phyloP scores from a whole-genome alignment of 2,113 vertebrate species.

The Potamarius usumacintae region DNA sequence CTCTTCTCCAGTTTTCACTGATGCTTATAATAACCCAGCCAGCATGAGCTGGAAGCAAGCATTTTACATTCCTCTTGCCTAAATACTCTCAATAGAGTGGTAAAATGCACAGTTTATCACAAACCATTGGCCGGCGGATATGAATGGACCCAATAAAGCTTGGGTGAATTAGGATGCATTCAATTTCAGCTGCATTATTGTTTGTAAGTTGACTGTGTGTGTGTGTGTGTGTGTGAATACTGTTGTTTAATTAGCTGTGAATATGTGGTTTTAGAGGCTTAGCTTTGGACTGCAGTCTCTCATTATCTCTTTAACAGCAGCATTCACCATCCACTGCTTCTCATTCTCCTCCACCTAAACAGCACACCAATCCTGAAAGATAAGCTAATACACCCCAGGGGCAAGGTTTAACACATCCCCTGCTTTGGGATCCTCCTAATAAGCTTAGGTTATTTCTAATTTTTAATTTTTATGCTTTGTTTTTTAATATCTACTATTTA shows the following conservation, averaged over 20 bases:
- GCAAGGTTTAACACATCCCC: slow-evolving; percentile 35
- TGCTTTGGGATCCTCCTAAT: slow-evolving; percentile 33
- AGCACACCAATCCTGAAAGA: slow-evolving; percentile 39
- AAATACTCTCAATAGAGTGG: slow-evolving; percentile 18
- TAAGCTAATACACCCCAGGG: slow-evolving; percentile 44
- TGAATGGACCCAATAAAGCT: slow-evolving; percentile 39
- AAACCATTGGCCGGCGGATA: slow-evolving; percentile 34
- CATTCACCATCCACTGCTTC: slow-evolving; percentile 17
- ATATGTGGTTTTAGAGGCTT: slow-evolving; percentile 50
- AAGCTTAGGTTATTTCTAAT: slow-evolving; percentile 35
- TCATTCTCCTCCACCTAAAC: slow-evolving; percentile 35
- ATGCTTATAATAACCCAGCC: not conserved
- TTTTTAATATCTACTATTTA: too few species aligned
- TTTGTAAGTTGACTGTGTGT: slow-evolving; percentile 27
- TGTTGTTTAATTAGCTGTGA: slow-evolving; percentile 47
- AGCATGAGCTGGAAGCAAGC: not conserved
- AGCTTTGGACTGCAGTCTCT: slow-evolving; percentile 45
- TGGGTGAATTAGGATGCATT: slow-evolving; percentile 42
- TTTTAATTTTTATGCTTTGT: too few species aligned
- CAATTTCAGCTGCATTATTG: not conserved
- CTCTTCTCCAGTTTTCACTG: not conserved
- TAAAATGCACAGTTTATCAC: slow-evolving; percentile 44
- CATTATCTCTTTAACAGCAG: slow-evolving; percentile 49
- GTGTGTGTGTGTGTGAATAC: slow-evolving; percentile 37
- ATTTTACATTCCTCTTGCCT: not conserved